Percentiles rank a stretch among this genome's conserved stretches.
Conservation (phyloP, 2,888 invertebrate genomes). For the Taenaris catops region DNA sequence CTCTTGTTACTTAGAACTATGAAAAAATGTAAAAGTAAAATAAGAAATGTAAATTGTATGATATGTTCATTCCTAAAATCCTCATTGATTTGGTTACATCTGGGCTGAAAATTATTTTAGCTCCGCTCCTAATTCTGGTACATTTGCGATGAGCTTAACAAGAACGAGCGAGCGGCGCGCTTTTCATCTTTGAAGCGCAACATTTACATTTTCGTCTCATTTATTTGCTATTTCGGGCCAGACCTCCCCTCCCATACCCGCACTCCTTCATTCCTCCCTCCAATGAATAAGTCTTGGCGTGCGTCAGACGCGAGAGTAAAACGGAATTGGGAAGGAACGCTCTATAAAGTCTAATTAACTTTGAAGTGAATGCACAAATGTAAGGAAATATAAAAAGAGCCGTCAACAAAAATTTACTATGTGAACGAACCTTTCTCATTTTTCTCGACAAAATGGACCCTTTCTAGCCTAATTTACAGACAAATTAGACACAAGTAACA, state of each 20-base stretch:
- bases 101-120: slow-evolving; percentile 73
- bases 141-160: slow-evolving; percentile 77
- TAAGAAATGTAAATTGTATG: too few species aligned
- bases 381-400: slow-evolving; percentile 68
- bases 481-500: slow-evolving; percentile 30
- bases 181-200: slow-evolving; percentile 79
- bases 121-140: slow-evolving; percentile 74
- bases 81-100: slow-evolving; percentile 52
- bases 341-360: slow-evolving; percentile 80
- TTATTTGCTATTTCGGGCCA: slow-evolving; percentile 79
- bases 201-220: slow-evolving; percentile 81
- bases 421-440: slow-evolving; percentile 20
- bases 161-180: slow-evolving; percentile 68
- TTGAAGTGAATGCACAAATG: slow-evolving; percentile 74
- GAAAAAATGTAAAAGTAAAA: too few species aligned
- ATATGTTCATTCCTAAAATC: too few species aligned
- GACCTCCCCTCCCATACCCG: slow-evolving; percentile 37
- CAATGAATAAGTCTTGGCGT: slow-evolving; percentile 74
- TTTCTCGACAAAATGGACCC: slow-evolving; percentile 6
- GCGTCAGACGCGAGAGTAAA: slow-evolving; percentile 68
- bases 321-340: slow-evolving; percentile 77
- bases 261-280: slow-evolving; percentile 47
- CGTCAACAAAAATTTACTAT: slow-evolving; percentile 50
- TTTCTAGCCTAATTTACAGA: slow-evolving; percentile 1
- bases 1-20: too few species aligned